Evolutionary conservation across 2,797 vertebrate species (phyloP).

Genomic region (Phalloptychus januarius): DNA sequence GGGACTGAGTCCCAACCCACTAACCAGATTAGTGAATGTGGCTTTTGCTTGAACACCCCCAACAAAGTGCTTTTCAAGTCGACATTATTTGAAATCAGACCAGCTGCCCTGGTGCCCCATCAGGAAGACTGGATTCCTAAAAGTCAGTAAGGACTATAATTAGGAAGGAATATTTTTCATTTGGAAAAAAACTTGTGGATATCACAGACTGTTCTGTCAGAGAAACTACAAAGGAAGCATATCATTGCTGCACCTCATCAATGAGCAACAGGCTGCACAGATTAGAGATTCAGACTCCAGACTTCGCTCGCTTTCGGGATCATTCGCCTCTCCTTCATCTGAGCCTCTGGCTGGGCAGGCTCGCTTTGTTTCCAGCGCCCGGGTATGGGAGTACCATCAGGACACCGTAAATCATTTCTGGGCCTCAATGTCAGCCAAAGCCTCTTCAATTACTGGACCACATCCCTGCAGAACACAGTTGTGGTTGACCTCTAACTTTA

Average conservation of each 20-base stretch:
- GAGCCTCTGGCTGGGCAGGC: slow-evolving; percentile 38
- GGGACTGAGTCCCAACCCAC: slow-evolving; percentile 54
- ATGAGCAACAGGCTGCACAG: slow-evolving; percentile 28
- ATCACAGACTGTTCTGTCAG: slow-evolving; percentile 50
- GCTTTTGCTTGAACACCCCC: slow-evolving; percentile 21
- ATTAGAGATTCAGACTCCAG: slow-evolving; percentile 57
- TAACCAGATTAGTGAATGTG: slow-evolving; percentile 51
- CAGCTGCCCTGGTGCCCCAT: slow-evolving; percentile 41
- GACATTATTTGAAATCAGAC: slow-evolving; percentile 38
- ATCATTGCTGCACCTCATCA: slow-evolving; percentile 68
- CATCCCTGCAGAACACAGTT: slow-evolving; percentile 59
- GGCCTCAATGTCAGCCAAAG: slow-evolving; percentile 59
- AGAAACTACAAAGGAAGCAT: slow-evolving; percentile 49
- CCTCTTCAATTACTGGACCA: slow-evolving; percentile 64
- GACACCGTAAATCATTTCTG: slow-evolving; percentile 57
- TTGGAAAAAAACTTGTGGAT: slow-evolving; percentile 44
- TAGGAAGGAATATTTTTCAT: slow-evolving; percentile 48
- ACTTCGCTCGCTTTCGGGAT: slow-evolving; percentile 49
- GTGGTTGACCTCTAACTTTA: slow-evolving; percentile 46
- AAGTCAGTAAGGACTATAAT: slow-evolving; percentile 50
- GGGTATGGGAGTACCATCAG: slow-evolving; percentile 54
- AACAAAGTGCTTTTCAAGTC: slow-evolving; percentile 33
- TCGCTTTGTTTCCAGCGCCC: slow-evolving; percentile 58
- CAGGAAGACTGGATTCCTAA: slow-evolving; percentile 38
- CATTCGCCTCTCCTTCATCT: slow-evolving; percentile 46